A percentile compares a stretch with the other conserved stretches of the same genome.
Conservation (phyloP, 2,797 vertebrate genomes). For the Pangasius krempfi region DNA sequence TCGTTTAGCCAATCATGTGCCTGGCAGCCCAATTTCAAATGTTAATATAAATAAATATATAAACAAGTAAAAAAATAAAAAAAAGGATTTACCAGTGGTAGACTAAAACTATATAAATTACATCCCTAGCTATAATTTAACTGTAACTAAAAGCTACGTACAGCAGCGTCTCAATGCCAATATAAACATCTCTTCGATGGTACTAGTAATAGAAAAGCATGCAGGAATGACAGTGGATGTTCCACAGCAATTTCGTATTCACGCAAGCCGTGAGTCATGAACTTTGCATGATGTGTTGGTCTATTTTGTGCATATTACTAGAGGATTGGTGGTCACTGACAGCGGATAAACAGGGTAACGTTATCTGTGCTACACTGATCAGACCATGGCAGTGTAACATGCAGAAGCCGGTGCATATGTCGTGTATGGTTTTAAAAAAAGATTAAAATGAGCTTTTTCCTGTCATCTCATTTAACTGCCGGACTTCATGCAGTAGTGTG, state of each 20-base stretch:
- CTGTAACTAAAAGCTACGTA: background rate
- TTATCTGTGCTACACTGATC: background rate
- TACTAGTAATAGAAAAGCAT: background rate
- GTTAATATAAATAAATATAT: background rate
- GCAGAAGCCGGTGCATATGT: background rate
- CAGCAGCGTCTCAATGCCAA: background rate
- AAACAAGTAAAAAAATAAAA: too few relatives aligned
- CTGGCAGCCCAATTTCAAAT: background rate
- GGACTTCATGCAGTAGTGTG: background rate
- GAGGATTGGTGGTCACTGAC: background rate
- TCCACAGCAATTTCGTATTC: background rate
- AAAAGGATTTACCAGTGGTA: background rate
- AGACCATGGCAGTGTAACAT: background rate
- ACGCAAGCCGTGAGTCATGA: background rate
- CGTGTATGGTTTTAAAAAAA: too few relatives aligned
- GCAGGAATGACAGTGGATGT: background rate
- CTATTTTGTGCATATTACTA: background rate
- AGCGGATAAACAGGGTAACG: background rate
- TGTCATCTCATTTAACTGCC: background rate
- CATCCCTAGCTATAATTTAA: background rate
- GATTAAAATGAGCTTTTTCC: background rate
- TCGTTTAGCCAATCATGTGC: background rate
- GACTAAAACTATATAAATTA: background rate
- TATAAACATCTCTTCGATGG: background rate
- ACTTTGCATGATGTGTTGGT: background rate